Conservation (phyloP, 2,888 invertebrate genomes). For the Mythimna impura region DNA sequence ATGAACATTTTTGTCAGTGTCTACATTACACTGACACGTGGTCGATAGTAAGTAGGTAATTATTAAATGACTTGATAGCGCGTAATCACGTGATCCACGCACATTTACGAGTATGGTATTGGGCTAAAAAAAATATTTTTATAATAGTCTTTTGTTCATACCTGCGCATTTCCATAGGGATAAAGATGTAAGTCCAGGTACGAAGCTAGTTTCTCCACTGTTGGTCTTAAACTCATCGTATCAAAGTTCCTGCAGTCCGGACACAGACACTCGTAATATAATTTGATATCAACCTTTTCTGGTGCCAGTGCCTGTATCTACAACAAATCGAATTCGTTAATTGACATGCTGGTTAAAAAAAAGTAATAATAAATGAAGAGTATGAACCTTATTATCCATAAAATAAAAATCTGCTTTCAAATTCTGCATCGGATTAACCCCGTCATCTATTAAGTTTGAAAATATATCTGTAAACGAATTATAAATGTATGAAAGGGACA, state of each 20-base stretch:
- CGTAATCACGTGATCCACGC: not conserved
- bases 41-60: conserved; percentile 7
- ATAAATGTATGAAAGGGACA: not conserved
- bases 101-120: too few species aligned
- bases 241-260: conserved; percentile 94
- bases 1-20: not conserved
- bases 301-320: conserved; percentile 27
- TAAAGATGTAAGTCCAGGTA: conserved; percentile 91
- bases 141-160: conserved; percentile 76
- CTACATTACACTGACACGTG: not conserved
- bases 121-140: too few species aligned
- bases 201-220: conserved; percentile 89
- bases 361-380: not conserved
- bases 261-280: conserved; percentile 95
- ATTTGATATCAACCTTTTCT: conserved; percentile 64
- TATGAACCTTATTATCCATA: conserved; percentile 38
- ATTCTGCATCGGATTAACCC: conserved; percentile 15
- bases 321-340: conserved; percentile 20
- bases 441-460: conserved; percentile 40
- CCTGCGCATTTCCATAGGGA: conserved; percentile 95
- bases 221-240: conserved; percentile 91
- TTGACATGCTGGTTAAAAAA: not conserved
- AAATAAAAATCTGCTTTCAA: conserved; percentile 37
- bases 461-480: conserved; percentile 47
- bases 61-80: conserved; percentile 18